A percentile compares a stretch with the other conserved stretches of the same genome.
Evolutionary conservation across 1,140 invertebrate species (phyloP).

Genomic region (Euura lappo): DNA sequence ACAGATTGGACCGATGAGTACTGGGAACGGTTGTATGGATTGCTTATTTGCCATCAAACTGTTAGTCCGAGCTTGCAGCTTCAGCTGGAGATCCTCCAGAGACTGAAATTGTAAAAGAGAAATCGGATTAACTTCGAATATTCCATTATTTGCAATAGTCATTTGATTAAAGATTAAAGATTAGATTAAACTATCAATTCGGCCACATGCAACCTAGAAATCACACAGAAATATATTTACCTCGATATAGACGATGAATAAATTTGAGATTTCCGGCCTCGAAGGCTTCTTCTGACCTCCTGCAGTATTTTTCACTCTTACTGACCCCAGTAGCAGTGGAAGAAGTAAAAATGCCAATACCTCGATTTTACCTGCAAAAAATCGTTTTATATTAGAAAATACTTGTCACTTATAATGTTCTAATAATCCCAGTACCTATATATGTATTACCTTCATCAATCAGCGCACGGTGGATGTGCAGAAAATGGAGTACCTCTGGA

Average conservation of each 20-base stretch:
- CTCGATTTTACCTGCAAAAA: not conserved
- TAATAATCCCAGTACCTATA: too few relatives aligned
- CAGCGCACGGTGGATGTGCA: not conserved
- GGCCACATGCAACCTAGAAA: too few relatives aligned
- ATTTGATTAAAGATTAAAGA: not conserved
- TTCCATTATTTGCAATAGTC: not conserved
- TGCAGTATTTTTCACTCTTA: not conserved
- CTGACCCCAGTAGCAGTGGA: not conserved
- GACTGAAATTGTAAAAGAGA: not conserved
- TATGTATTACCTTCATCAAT: too few relatives aligned
- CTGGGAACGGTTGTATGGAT: not conserved
- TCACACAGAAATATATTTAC: too few relatives aligned
- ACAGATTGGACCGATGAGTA: not conserved
- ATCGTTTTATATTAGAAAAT: too few relatives aligned
- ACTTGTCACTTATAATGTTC: too few relatives aligned
- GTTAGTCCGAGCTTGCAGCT: too few relatives aligned
- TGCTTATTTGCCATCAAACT: not conserved
- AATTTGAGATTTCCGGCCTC: not conserved
- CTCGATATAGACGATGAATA: not conserved
- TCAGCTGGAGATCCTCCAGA: not conserved
- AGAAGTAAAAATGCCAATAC: constrained; percentile 5
- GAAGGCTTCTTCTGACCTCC: not conserved
- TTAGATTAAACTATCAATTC: not conserved
- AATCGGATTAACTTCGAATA: too few relatives aligned
- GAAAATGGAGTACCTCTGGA: not conserved